Evolutionary conservation across 1,140 invertebrate species (phyloP), one percentile per base, ranked within the genome.

Genomic region (Chionoecetes opilio): DNA sequence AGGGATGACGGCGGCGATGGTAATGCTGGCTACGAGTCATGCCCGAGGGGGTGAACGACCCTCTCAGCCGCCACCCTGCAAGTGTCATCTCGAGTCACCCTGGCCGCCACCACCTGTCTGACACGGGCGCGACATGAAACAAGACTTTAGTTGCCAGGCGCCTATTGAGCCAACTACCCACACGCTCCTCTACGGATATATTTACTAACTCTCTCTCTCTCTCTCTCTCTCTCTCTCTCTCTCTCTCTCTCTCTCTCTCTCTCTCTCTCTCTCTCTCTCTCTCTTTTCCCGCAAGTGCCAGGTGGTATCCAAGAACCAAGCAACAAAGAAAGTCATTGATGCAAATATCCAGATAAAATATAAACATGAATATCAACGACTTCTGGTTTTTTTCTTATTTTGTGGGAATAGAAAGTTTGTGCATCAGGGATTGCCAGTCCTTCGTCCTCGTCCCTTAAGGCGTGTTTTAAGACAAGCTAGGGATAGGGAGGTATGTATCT

Each of bases 211-310:
- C 17, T 9, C 31, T 87, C 32, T 38, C 32, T 38, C 82, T 85
- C 82, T 85, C 82, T 85, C 5, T 3, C 82, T 41, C 38, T 41
- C 38, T 41, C 38, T 41, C 38, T 41, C 38, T 41, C 38, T 41
- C 38, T 41, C 53, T 63, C 53, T 63, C 53, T 63, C 53, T 63
- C 53, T 86, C 84, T 86, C 84, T 14, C 88, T 90, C 88, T 90
- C 88, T 90, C 88, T 90, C 88, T 90, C 88, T 90, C 88, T 90
- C 88, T 85, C 84, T 85, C 84, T 85, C 84, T 85, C 84, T 86
- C 84, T 86, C 46, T 53, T 53, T 53, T 53, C 46, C 46, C 11
- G 21, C 46, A 53, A 53, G 9, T 3, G 9, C 46, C 46, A 11
- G 21, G 46, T 53, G 11, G 9, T 17, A 53, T 53, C 46, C 46